Conservation (phyloP, 2,888 invertebrate genomes). For the Stictocephala bisonia region DNA sequence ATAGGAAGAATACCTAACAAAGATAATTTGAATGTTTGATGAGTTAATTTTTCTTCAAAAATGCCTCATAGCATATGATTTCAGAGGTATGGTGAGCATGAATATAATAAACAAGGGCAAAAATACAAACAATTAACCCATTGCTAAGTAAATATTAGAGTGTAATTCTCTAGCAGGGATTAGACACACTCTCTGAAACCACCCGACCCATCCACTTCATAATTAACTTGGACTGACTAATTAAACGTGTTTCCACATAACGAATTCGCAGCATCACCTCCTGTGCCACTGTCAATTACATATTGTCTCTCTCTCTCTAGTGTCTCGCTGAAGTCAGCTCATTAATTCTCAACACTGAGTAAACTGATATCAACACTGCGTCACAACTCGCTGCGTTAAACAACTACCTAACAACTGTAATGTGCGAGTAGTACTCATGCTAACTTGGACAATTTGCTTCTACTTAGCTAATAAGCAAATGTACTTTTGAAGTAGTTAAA, state of each 20-base stretch:
- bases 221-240: constrained; percentile 39
- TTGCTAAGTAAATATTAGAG: constrained; percentile 16
- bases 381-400: too few species aligned
- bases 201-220: neutral
- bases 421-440: too few species aligned
- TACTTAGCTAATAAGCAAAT: too few species aligned
- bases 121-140: constrained; percentile 40
- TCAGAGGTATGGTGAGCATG: neutral
- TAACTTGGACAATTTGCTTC: too few species aligned
- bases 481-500: too few species aligned
- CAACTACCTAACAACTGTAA: too few species aligned
- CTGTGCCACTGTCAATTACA: constrained; percentile 31
- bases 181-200: too few species aligned
- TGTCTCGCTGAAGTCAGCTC: constrained; percentile 32
- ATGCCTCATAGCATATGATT: too few species aligned
- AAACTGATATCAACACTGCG: constrained; percentile 20
- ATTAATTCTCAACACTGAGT: constrained; percentile 20
- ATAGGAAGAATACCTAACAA: too few species aligned
- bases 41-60: too few species aligned
- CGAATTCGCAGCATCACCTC: constrained; percentile 33
- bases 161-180: neutral
- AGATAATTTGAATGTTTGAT: too few species aligned
- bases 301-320: constrained; percentile 4
- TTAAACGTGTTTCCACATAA: constrained; percentile 18
- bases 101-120: constrained; percentile 23